Percentiles rank a stretch among this genome's conserved stretches.
Evolutionary conservation across 2,888 invertebrate genomes (phyloP).

Genomic region (Gerris lacustris): DNA sequence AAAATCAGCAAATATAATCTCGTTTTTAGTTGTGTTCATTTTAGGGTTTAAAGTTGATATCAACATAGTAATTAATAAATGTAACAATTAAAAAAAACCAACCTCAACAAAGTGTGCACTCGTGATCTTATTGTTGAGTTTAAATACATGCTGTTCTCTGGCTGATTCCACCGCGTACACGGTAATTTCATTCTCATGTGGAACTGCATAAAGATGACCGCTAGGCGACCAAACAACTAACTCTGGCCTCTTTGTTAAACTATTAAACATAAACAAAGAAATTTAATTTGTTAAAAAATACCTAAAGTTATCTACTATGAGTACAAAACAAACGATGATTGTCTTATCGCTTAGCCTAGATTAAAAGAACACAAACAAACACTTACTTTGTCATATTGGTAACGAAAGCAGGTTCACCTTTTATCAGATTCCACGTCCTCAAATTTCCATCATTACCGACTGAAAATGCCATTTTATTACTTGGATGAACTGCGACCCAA

Average conservation of each 20-base stretch:
- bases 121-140: conserved; percentile 56
- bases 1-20: too few relatives aligned
- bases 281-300: too few relatives aligned
- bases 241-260: conserved; percentile 31
- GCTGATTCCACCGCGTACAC: conserved; percentile 71
- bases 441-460: conserved; percentile 72
- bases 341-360: too few relatives aligned
- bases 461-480: conserved; percentile 76
- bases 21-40: too few relatives aligned
- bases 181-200: conserved; percentile 58
- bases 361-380: too few relatives aligned
- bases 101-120: neutral
- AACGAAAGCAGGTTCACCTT: conserved; percentile 78
- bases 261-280: too few relatives aligned
- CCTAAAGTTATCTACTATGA: too few relatives aligned
- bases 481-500: conserved; percentile 70
- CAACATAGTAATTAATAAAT: too few relatives aligned
- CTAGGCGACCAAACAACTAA: conserved; percentile 56
- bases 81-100: too few relatives aligned
- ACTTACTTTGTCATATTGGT: conserved; percentile 69
- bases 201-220: conserved; percentile 63
- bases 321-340: too few relatives aligned
- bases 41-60: too few relatives aligned
- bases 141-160: conserved; percentile 53
- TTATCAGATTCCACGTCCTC: conserved; percentile 86